These are phyloP conservation scores for Cantharis lateralis DNA, from an alignment of 2,888 invertebrate genomes.

Conservation along the genomic window DNA sequence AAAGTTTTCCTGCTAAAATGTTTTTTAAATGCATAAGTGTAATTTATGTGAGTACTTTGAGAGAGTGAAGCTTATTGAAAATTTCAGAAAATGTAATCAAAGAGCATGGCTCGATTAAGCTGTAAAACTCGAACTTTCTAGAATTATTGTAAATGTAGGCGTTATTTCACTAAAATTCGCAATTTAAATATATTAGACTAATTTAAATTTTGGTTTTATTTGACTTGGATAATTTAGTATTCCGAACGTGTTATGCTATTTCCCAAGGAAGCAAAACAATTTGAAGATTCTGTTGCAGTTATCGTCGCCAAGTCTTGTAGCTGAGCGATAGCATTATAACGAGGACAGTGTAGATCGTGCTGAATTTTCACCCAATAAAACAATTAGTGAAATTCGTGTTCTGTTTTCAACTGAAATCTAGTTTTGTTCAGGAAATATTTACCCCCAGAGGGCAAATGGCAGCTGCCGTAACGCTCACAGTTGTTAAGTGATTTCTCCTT, in stretches of 20 bases:
- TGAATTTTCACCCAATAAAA: slow-evolving; percentile 38
- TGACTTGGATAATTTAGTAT: neutral
- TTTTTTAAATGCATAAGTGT: neutral
- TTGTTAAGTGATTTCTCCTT: slow-evolving; percentile 10
- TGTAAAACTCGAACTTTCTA: neutral
- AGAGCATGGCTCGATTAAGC: neutral
- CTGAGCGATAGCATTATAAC: slow-evolving; percentile 26
- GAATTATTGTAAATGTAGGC: neutral
- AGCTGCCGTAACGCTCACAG: slow-evolving; percentile 8
- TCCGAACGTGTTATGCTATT: neutral
- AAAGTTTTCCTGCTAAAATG: neutral
- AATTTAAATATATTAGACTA: neutral
- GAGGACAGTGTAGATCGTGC: slow-evolving; percentile 30
- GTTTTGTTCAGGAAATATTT: slow-evolving; percentile 22
- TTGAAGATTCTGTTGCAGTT: slow-evolving; percentile 26
- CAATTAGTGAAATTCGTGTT: slow-evolving; percentile 35
- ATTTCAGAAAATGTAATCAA: neutral
- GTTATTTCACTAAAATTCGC: neutral
- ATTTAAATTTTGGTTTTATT: neutral
- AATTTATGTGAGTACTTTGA: neutral
- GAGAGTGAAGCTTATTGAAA: neutral
- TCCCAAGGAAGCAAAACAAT: slow-evolving; percentile 15
- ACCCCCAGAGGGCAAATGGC: slow-evolving; percentile 26
- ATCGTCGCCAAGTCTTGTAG: slow-evolving; percentile 14
- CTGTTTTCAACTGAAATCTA: slow-evolving; percentile 30